Base-by-base conservation (phyloP, 2,797 vertebrate species). In the Fistularia commersonii region DNA sequence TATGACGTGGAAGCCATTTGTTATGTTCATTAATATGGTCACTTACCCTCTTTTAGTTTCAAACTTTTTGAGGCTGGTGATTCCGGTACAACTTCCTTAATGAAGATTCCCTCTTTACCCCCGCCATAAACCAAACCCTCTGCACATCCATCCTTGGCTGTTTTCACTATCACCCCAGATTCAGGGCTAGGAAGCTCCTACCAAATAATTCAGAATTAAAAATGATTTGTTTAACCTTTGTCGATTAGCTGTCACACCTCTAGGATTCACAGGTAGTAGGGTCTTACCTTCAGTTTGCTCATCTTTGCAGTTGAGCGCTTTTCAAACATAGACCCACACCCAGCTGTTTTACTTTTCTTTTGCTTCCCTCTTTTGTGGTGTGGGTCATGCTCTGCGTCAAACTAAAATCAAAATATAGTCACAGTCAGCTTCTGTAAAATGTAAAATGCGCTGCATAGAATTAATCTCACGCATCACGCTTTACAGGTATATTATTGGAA, bases 101-200 rank as follows among this genome's bases (percentile, higher is more conserved):
- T 90, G 66, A 93, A 97, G 77, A 99, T 89, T 2, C 97, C 97
- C 3, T 93, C 91, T 62, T 84, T 83, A 39, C 93, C 93, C 12
- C 97, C 97, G 1, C 80, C 82, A 57, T 98, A 90, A 32, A 93
- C 85, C 12, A 98, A 91, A 66, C 95, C 95, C 38, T 95, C 94
- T 51, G 91, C 90, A 68, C 93, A 90, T 9, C 88, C 89, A 64
- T 95, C 93, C 37, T 80, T 91, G 66, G 93, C 87, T 0, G 94
- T 97, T 83, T 91, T 89, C 75, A 99, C 77, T 0, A 92, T 92
- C 54, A 94, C 83, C 62, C 89, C 95, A 50, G 91, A 88, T 57
- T 89, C 89, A 10, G 77, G 81, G 65, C 69, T 87, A 48, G 61
- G 77, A 7, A 66, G 81, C 42, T 93, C 92, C 93, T 95, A 85